Percentiles rank a stretch among this genome's conserved stretches.
phyloP scores from a whole-genome alignment of 1,140 invertebrate genomes.

The Bradysia coprophila region DNA sequence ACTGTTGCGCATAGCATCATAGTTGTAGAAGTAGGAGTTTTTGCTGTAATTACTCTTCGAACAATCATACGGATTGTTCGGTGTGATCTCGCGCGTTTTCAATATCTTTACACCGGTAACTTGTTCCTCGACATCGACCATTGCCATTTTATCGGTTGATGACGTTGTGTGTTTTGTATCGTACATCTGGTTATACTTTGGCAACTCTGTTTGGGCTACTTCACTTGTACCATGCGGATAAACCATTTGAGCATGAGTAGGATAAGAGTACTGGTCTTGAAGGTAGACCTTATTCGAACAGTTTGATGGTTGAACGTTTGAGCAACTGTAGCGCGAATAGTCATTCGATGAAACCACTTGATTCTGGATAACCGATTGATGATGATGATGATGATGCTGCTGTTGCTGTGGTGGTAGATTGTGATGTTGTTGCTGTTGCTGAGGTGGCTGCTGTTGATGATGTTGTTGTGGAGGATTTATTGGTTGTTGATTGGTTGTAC shows the following conservation, averaged over 20 bases:
- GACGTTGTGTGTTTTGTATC: not conserved
- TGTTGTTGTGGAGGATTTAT: too few relatives aligned
- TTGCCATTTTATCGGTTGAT: not conserved
- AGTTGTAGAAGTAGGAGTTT: not conserved
- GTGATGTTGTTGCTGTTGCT: too few relatives aligned
- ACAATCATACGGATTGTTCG: not conserved
- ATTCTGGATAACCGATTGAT: too few relatives aligned
- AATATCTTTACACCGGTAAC: not conserved
- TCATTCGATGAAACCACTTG: too few relatives aligned
- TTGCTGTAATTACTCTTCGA: not conserved
- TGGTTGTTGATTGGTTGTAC: not conserved
- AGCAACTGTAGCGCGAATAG: not conserved
- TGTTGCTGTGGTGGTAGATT: not conserved
- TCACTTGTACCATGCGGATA: not conserved
- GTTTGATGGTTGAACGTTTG: not conserved
- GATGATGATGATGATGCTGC: too few relatives aligned
- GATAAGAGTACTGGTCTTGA: not conserved
- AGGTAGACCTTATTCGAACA: not conserved
- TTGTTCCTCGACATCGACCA: not conserved
- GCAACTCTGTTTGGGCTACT: not conserved
- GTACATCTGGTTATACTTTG: not conserved
- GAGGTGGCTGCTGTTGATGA: not conserved
- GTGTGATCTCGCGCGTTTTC: not conserved
- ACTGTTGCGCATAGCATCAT: not conserved
- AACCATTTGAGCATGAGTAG: not conserved